These are phyloP conservation scores for Campylorhamphus procurvoides DNA, from an alignment of 2,113 vertebrate genomes.

Conservation along the genomic window DNA sequence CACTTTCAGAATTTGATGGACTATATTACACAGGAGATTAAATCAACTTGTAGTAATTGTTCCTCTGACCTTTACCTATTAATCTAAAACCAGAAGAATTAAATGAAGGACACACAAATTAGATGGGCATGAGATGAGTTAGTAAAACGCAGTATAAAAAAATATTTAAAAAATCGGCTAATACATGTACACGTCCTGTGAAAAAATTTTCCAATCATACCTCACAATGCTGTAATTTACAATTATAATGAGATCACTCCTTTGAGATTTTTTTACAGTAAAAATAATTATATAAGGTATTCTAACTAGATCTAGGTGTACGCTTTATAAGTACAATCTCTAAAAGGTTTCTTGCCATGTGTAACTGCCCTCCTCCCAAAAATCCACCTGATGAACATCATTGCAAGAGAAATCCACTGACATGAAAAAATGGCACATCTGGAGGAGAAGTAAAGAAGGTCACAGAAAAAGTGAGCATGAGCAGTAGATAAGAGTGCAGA, in stretches of 20 bases:
- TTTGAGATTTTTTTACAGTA: neutral
- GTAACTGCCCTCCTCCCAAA: neutral
- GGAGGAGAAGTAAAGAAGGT: neutral
- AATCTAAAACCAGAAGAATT: neutral
- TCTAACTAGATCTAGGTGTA: neutral
- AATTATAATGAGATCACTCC: neutral
- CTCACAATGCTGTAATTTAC: neutral
- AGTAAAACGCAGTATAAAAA: neutral
- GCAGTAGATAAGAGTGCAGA: neutral
- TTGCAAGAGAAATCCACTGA: neutral
- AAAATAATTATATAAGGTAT: neutral
- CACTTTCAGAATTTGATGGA: neutral
- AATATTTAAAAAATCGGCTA: neutral
- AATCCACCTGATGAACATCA: neutral
- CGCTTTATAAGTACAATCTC: neutral
- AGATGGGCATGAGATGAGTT: neutral
- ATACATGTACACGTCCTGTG: neutral
- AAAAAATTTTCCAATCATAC: neutral
- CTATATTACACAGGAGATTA: neutral
- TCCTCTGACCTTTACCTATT: neutral
- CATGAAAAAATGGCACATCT: rapidly evolving
- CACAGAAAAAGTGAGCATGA: neutral
- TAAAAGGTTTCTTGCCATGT: neutral
- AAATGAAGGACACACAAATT: neutral
- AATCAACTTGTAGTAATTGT: neutral